Percentiles rank a stretch among this genome's conserved stretches.
These are phyloP conservation scores for Apodemia mormo DNA, from an alignment of 2,888 invertebrate genomes.

Conservation along the genomic window DNA sequence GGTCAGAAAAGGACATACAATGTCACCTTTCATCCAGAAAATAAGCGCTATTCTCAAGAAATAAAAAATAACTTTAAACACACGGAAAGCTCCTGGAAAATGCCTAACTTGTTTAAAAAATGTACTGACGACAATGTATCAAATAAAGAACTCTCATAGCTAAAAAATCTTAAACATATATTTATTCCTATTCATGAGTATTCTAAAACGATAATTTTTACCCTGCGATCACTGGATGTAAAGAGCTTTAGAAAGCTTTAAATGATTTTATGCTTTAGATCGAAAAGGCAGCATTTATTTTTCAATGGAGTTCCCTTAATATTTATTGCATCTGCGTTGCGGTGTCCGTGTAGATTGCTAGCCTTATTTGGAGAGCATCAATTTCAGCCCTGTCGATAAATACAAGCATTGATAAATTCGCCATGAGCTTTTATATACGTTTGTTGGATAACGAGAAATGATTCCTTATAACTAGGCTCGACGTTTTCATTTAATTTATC, in stretches of 20 bases:
- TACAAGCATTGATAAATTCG: conserved; percentile 26
- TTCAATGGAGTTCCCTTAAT: background rate
- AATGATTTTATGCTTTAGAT: background rate
- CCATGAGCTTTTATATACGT: conserved; percentile 13
- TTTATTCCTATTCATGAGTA: background rate
- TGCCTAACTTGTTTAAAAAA: too few relatives aligned
- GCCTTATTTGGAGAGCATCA: conserved; percentile 39
- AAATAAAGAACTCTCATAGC: too few relatives aligned
- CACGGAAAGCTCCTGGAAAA: too few relatives aligned
- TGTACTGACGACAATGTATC: too few relatives aligned
- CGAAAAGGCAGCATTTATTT: background rate
- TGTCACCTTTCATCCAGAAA: too few relatives aligned
- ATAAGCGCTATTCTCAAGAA: too few relatives aligned
- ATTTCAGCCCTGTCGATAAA: conserved; percentile 29
- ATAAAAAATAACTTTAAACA: too few relatives aligned
- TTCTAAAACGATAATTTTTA: background rate
- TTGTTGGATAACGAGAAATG: conserved; percentile 13
- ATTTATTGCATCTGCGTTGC: conserved; percentile 8
- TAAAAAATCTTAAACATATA: background rate
- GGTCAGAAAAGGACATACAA: too few relatives aligned
- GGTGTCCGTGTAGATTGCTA: conserved; percentile 28
- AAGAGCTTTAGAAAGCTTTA: background rate
- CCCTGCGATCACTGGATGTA: background rate
- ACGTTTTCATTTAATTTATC: background rate
- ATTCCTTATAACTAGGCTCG: background rate